Conservation (phyloP, 2,113 vertebrate species). For the Lamprotornis superbus region DNA sequence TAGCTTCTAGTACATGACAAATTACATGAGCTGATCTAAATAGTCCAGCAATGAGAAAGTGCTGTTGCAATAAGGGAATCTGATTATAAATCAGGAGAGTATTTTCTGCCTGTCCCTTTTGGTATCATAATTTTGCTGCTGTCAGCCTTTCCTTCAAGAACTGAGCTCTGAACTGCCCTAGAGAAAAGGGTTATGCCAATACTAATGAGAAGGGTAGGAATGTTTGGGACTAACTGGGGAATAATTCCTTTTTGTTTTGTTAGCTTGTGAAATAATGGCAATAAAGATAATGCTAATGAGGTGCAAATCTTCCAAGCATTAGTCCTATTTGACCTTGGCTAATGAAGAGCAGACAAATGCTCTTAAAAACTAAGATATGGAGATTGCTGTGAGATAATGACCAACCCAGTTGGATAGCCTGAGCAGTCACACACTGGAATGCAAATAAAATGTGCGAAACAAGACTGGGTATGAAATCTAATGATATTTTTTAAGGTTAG, state of each 20-base stretch:
- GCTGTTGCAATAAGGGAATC: constrained; percentile 9
- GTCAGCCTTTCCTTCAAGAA: constrained; percentile 56
- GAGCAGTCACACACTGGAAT: background rate
- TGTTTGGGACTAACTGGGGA: constrained; percentile 26
- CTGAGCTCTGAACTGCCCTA: constrained; percentile 30
- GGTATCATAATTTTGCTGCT: constrained; percentile 44
- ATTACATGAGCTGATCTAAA: background rate
- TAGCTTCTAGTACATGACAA: background rate
- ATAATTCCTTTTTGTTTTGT: constrained; percentile 54
- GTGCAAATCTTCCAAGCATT: constrained; percentile 41
- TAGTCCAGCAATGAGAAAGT: background rate
- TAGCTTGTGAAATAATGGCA: constrained; percentile 49
- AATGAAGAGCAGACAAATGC: background rate
- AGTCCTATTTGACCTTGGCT: constrained; percentile 57
- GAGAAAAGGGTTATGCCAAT: constrained; percentile 42
- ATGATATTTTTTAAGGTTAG: background rate
- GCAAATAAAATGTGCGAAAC: background rate
- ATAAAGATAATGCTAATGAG: constrained; percentile 59
- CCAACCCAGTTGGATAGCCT: background rate
- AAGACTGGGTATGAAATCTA: background rate
- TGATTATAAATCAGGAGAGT: constrained; percentile 47
- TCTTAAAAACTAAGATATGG: background rate
- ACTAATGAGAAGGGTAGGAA: constrained; percentile 42
- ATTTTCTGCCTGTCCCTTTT: constrained; percentile 26
- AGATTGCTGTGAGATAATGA: background rate